Conservation (phyloP, 2,113 vertebrate species). For the Oceanites oceanicus region DNA sequence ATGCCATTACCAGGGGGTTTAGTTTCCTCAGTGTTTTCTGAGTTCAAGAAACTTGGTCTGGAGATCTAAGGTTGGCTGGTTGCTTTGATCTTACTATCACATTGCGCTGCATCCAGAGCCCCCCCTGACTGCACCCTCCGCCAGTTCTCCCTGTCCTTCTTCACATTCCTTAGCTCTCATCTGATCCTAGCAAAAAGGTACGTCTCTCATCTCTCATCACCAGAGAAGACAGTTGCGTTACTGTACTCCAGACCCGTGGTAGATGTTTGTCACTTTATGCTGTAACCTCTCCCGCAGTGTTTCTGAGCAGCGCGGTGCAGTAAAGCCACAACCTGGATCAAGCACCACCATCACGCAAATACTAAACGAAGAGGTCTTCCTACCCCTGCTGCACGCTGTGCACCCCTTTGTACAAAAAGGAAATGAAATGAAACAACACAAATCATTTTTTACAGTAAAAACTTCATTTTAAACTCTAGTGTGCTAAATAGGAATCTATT, state of each 20-base stretch:
- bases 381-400: neutral
- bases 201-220: neutral
- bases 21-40: neutral
- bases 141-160: neutral
- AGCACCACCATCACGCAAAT: neutral
- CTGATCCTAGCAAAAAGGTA: neutral
- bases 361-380: neutral
- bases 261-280: neutral
- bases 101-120: neutral
- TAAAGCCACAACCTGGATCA: neutral
- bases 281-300: neutral
- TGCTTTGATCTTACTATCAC: neutral
- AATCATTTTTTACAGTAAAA: neutral
- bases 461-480: neutral
- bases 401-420: neutral
- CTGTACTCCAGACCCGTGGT: neutral
- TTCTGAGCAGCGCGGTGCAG: neutral
- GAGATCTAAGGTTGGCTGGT: neutral
- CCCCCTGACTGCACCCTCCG: neutral
- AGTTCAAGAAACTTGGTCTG: neutral
- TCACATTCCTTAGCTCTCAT: neutral
- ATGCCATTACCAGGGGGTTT: neutral
- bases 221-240: neutral
- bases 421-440: neutral
- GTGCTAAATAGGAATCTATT: neutral